phyloP scores from a whole-genome alignment of 2,113 vertebrate species.

The Neopipo cinnamomea region DNA sequence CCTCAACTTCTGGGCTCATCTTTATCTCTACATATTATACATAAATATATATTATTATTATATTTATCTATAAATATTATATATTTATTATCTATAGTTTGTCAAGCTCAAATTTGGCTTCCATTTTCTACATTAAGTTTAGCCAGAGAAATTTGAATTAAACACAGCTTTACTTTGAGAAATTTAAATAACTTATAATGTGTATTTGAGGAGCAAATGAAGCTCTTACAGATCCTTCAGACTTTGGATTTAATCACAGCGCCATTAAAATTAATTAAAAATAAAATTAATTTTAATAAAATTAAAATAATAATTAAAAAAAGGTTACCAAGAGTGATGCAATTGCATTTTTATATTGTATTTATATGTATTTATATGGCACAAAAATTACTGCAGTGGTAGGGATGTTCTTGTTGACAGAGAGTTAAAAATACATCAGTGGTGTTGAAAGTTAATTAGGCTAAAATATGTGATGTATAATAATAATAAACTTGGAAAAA shows the following conservation, averaged over 20 bases:
- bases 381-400: accelerated
- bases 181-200: background rate
- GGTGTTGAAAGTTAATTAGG: background rate
- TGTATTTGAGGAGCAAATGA: background rate
- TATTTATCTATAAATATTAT: background rate
- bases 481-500: constrained; percentile 9
- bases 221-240: background rate
- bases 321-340: background rate
- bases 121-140: background rate
- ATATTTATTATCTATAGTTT: background rate
- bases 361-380: background rate
- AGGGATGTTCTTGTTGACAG: background rate
- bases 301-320: background rate
- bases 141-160: background rate
- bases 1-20: background rate
- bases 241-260: background rate
- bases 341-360: background rate
- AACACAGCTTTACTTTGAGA: background rate
- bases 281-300: too few relatives aligned
- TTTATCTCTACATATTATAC: background rate
- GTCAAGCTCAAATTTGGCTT: background rate
- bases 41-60: background rate
- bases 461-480: background rate
- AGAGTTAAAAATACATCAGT: background rate
- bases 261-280: background rate